Conservation (phyloP, 1,140 invertebrate species). For the Drosophila chauvacae region DNA sequence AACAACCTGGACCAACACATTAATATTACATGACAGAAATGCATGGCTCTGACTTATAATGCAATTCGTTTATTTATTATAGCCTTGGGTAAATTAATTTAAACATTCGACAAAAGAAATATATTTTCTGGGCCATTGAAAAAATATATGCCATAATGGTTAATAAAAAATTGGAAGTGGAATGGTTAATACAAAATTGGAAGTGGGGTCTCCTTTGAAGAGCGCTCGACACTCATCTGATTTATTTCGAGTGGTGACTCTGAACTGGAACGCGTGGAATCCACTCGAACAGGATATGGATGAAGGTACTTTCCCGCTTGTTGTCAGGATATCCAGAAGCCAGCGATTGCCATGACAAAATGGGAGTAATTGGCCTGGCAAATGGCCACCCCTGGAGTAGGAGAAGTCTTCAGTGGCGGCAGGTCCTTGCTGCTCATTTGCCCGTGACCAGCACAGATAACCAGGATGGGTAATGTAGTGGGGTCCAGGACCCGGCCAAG, state of each 20-base stretch:
- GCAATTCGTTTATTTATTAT: too few relatives aligned
- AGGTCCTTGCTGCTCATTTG: constrained; percentile 44
- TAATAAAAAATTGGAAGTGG: constrained; percentile 46
- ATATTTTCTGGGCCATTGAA: background rate
- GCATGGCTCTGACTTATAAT: background rate
- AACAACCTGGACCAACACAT: background rate
- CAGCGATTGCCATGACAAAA: constrained; percentile 33
- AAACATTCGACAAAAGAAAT: background rate
- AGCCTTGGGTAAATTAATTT: too few relatives aligned
- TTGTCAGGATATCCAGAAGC: constrained; percentile 1
- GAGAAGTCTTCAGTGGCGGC: constrained; percentile 18
- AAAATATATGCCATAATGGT: constrained; percentile 35
- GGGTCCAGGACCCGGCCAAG: background rate
- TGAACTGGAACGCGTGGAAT: constrained; percentile 26
- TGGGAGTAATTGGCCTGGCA: constrained; percentile 27
- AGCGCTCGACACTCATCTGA: constrained; percentile 25
- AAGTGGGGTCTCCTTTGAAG: constrained; percentile 17
- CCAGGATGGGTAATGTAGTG: background rate
- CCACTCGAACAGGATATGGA: constrained; percentile 20
- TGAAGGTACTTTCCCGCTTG: background rate
- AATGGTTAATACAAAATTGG: background rate
- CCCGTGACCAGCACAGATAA: constrained; percentile 43
- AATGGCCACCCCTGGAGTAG: constrained; percentile 12
- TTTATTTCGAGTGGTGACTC: constrained; percentile 39
- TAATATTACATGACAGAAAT: background rate